Evolutionary conservation across 2,113 vertebrate species (phyloP).

Genomic region (Ibidorhyncha struthersii): DNA sequence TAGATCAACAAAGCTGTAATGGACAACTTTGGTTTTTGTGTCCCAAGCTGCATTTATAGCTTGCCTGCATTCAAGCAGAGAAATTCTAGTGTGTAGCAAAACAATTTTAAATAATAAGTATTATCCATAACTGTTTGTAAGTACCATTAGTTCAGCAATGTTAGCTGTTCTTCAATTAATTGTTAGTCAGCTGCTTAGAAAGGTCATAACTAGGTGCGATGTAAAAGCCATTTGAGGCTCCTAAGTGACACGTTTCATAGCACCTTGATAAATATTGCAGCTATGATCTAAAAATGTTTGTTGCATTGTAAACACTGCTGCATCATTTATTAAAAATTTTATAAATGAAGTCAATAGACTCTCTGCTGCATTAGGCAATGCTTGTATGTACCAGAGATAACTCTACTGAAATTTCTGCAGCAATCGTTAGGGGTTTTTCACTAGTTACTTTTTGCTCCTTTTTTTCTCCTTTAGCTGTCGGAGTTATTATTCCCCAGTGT

Average conservation of each 20-base stretch:
- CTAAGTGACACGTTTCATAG: neutral
- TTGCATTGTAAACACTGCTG: neutral
- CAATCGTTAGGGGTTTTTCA: neutral
- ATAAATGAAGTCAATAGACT: neutral
- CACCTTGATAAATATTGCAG: neutral
- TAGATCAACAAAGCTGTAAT: neutral
- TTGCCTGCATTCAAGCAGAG: neutral
- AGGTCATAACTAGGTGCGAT: neutral
- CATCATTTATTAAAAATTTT: neutral
- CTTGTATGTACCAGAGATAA: neutral
- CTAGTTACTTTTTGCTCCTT: neutral
- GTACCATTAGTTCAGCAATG: neutral
- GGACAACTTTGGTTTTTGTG: neutral
- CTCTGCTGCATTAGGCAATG: neutral
- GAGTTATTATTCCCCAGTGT: neutral
- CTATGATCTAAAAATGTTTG: neutral
- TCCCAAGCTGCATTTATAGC: neutral
- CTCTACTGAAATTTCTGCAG: neutral
- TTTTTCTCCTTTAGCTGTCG: neutral
- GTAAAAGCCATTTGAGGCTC: neutral
- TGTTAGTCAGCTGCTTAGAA: neutral
- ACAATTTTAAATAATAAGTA: neutral
- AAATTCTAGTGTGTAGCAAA: neutral
- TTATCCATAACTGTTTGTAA: neutral
- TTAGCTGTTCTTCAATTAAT: neutral